Percentiles rank a stretch among this genome's conserved stretches.
Conservation (phyloP, 2,888 invertebrate species). For the Geotrupes spiniger region DNA sequence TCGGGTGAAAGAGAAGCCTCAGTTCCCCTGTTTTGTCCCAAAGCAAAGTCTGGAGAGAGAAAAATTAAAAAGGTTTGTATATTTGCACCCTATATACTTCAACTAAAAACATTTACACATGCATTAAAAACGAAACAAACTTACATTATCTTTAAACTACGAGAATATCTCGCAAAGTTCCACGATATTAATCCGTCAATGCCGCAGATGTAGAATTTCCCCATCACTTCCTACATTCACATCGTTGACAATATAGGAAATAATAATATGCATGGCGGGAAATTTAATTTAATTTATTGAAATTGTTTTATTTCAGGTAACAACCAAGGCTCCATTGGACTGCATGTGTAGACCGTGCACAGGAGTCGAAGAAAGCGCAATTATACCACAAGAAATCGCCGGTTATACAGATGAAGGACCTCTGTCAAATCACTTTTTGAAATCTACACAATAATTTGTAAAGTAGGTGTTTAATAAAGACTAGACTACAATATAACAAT, state of each 20-base stretch:
- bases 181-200: no score
- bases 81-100: no score
- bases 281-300: conserved; percentile 10
- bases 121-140: no score
- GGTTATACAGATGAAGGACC: conserved; percentile 82
- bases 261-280: no score
- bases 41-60: conserved; percentile 80
- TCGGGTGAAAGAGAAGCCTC: conserved; percentile 72
- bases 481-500: no score
- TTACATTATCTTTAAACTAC: no score
- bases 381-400: conserved; percentile 87
- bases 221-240: no score
- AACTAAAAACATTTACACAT: no score
- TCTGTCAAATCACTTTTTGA: conserved; percentile 75
- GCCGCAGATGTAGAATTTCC: no score
- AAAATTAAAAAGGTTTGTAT: conserved; percentile 74
- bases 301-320: conserved; percentile 58
- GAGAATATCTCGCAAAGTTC: no score
- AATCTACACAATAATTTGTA: conserved; percentile 58
- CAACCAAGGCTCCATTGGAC: conserved; percentile 89
- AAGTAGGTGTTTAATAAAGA: no score
- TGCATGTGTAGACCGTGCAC: conserved; percentile 95
- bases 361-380: conserved; percentile 80
- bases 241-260: no score
- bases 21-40: conserved; percentile 84